Conservation (phyloP, 2,888 invertebrate species). For the Celastrina argiolus region DNA sequence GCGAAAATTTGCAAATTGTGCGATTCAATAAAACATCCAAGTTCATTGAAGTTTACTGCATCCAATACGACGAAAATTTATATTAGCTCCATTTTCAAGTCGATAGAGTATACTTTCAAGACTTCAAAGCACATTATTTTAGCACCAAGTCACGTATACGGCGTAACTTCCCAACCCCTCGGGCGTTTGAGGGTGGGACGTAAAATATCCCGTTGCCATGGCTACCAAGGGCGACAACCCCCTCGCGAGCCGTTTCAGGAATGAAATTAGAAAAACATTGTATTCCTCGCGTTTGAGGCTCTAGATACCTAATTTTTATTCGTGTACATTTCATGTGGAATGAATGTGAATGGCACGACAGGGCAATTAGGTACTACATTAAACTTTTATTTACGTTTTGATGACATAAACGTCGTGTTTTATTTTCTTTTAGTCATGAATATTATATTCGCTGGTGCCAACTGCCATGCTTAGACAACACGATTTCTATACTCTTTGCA, state of each 20-base stretch:
- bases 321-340: not conserved
- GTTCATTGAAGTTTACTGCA: not conserved
- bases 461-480: not conserved
- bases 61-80: not conserved
- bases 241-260: conserved; percentile 36
- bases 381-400: not conserved
- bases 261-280: conserved; percentile 21
- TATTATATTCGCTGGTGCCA: not conserved
- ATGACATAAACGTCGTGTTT: not conserved
- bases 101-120: conserved; percentile 3
- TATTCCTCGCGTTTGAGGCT: conserved; percentile 1
- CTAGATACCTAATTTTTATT: not conserved
- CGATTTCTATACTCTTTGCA: not conserved
- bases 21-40: not conserved
- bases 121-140: not conserved
- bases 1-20: not conserved
- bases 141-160: conserved; percentile 17
- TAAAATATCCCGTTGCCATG: conserved; percentile 62
- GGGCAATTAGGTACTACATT: not conserved
- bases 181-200: conserved; percentile 49
- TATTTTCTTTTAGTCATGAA: not conserved
- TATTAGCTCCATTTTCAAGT: conserved; percentile 2
- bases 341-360: not conserved
- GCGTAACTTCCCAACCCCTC: conserved; percentile 28
- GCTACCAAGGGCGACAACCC: conserved; percentile 68